Conservation (phyloP, 2,797 vertebrate genomes). For the Arctocebus calabarensis region DNA sequence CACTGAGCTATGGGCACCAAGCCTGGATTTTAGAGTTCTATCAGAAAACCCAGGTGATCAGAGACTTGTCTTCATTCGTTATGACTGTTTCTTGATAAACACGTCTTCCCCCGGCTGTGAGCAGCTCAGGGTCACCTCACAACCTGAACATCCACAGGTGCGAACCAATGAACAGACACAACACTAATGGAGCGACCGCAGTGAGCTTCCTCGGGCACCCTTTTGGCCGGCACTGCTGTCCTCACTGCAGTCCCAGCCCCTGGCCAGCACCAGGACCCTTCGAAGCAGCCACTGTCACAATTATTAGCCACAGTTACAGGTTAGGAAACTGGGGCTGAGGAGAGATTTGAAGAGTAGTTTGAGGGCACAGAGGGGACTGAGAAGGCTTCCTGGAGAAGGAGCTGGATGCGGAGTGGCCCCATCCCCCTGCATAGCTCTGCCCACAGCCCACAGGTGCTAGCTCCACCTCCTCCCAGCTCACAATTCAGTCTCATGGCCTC, state of each 20-base stretch:
- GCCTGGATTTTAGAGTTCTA: background rate
- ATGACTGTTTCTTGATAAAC: accelerated
- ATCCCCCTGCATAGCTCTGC: background rate
- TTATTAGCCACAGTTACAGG: background rate
- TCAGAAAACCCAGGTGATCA: background rate
- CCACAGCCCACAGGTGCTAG: background rate
- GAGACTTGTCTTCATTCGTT: background rate
- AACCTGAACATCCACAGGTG: background rate
- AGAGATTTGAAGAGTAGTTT: background rate
- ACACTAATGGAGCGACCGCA: background rate
- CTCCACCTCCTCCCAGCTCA: background rate
- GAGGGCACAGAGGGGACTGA: too few relatives aligned
- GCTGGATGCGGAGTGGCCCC: background rate
- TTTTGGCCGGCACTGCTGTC: accelerated
- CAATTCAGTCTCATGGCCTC: background rate
- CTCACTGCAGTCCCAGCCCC: accelerated
- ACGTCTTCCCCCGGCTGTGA: background rate
- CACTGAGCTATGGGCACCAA: too few relatives aligned
- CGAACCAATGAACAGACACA: background rate
- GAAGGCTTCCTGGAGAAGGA: background rate
- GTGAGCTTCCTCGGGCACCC: accelerated
- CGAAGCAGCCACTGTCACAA: background rate
- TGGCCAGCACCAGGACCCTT: background rate
- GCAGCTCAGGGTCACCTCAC: background rate
- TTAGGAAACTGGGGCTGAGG: background rate